Evolutionary conservation across 2,888 invertebrate genomes (phyloP).

Genomic region (Entomobrya proxima): DNA sequence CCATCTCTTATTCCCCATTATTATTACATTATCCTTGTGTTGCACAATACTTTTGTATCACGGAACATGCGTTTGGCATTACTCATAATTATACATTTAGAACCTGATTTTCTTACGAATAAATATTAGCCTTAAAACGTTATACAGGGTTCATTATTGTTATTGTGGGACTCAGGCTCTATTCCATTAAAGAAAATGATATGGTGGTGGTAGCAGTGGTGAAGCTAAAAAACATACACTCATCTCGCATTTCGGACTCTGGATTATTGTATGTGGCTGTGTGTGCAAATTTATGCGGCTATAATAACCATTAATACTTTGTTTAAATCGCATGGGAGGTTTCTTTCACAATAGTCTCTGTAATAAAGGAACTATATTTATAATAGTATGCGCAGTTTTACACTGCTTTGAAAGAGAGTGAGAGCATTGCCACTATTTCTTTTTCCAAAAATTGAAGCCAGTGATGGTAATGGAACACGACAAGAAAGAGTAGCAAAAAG

Average conservation of each 20-base stretch:
- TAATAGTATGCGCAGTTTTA: background rate
- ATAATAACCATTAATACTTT: conserved; percentile 67
- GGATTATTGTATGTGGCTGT: conserved; percentile 10
- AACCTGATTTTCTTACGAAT: conserved; percentile 55
- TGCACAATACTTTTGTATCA: conserved; percentile 38
- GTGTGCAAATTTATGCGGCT: conserved; percentile 61
- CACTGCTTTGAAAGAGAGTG: background rate
- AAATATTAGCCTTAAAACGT: conserved; percentile 43
- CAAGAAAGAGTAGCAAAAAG: conserved; percentile 10
- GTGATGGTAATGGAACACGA: conserved; percentile 51
- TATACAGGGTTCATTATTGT: background rate
- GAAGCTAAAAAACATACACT: conserved; percentile 30
- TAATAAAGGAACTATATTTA: conserved; percentile 53
- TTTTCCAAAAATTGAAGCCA: conserved; percentile 36
- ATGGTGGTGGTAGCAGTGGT: background rate
- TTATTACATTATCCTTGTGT: conserved; percentile 25
- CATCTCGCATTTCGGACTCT: conserved; percentile 43
- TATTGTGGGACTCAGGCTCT: background rate
- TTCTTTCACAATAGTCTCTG: conserved; percentile 34
- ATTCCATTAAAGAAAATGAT: conserved; percentile 7
- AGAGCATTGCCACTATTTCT: background rate
- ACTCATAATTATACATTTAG: conserved; percentile 66
- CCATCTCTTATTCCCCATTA: conserved; percentile 46
- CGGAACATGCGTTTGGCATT: conserved; percentile 49
- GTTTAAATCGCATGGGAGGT: conserved; percentile 62